Evolutionary conservation across 2,888 invertebrate genomes (phyloP), one percentile per base, ranked within the genome.

Genomic region (Chromoteleia sp.): DNA sequence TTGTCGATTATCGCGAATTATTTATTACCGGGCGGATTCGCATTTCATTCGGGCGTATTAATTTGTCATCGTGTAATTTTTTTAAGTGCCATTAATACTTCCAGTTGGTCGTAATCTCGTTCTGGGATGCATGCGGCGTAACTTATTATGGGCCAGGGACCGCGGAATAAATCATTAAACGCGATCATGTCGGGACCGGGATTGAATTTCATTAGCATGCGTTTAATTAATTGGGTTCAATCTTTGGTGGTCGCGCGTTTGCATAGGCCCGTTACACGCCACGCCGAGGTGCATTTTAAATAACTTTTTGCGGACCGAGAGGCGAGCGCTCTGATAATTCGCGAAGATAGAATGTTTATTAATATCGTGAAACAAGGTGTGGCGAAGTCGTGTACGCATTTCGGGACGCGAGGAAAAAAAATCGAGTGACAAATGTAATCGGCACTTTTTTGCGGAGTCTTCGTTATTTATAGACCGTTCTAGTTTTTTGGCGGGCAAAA

Each of bases 191-290:
- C 65, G 63, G 54, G 68, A 59, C 56, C 63, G 70, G 83, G 77
- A 83, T 82, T 83, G 83, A 85, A 84, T 83, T 83, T 83, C 82
- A 84, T 85, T 84, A 80, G 83, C 79, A 76, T 76, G 74, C 79
- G 65, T 71, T 82, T 76, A 70, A 79, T 79, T 78, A 82, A 78
- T 78, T 78, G 78, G 74, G 54, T 39, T 59, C 71, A 78, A 71
- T 78, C 75, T 70, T 74, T 48, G 67, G 67, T 74, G 81, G 68
- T 54, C 81, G 65, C n/a, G 45, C 61, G 56, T 63, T 81, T 50
- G 63, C 54, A 25, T 36, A 33, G 70, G 45, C 36, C 67, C 61
- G 81, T 75, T 71, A 65, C 59, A 45, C 30, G 56, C 30, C 68
- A 21, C 17, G 65, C 48, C 36, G 12, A 12, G 19, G 50, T 67